phyloP scores from a whole-genome alignment of 2,888 invertebrate genomes.

The Agonopterix subpropinquella region DNA sequence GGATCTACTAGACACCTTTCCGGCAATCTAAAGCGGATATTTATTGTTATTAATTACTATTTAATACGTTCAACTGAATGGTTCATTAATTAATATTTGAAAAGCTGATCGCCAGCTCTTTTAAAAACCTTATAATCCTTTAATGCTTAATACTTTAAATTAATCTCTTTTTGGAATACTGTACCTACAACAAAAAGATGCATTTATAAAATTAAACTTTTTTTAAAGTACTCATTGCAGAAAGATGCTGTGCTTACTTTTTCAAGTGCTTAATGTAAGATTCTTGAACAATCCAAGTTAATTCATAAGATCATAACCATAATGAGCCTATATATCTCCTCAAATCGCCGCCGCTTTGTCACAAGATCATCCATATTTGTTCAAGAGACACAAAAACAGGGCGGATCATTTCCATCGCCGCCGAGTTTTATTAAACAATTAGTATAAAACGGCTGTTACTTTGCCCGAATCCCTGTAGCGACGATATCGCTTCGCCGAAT shows the following conservation, averaged over 20 bases:
- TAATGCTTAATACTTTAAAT: slow-evolving; percentile 9
- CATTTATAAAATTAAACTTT: too few species aligned
- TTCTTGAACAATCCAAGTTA: too few species aligned
- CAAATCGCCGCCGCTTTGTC: slow-evolving; percentile 10
- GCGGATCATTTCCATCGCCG: slow-evolving; percentile 23
- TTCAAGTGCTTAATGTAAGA: too few species aligned
- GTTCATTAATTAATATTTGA: neutral
- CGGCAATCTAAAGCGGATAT: slow-evolving; percentile 33
- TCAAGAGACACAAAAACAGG: slow-evolving; percentile 21
- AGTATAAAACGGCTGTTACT: slow-evolving; percentile 18
- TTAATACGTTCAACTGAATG: neutral
- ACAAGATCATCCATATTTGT: slow-evolving; percentile 26
- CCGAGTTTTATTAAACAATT: slow-evolving; percentile 30
- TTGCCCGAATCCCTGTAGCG: slow-evolving; percentile 13
- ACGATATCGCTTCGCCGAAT: slow-evolving; percentile 27
- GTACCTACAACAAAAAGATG: too few species aligned
- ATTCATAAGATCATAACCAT: slow-evolving; percentile 18
- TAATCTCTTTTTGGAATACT: too few species aligned
- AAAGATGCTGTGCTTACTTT: too few species aligned
- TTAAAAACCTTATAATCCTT: slow-evolving; percentile 7
- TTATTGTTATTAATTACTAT: slow-evolving; percentile 23
- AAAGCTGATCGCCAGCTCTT: neutral
- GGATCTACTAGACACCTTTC: slow-evolving; percentile 45
- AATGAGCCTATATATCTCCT: slow-evolving; percentile 19
- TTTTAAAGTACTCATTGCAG: too few species aligned